These are phyloP conservation scores for Actinia equina DNA, from an alignment of 64 coral and sea anemone genomes.

Conservation along the genomic window DNA sequence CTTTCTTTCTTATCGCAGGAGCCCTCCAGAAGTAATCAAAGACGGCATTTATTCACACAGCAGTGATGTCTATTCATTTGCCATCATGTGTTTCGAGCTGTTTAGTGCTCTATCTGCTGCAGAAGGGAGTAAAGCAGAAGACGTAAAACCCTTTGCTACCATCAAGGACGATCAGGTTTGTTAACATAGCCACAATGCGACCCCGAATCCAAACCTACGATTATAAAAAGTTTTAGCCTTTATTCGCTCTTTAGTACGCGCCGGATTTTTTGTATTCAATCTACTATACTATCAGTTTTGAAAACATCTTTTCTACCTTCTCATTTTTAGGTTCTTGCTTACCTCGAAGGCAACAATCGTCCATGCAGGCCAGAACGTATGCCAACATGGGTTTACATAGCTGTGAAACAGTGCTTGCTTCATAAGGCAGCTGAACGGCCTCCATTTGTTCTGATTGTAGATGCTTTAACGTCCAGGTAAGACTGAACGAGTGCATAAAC, in stretches of 20 bases:
- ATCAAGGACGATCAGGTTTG: background rate
- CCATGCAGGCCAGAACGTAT: conserved; percentile 15
- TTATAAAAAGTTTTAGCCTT: too few species aligned
- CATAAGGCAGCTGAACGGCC: conserved; percentile 47
- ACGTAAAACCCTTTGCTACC: background rate
- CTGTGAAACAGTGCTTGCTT: conserved; percentile 52
- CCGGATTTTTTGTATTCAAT: too few species aligned
- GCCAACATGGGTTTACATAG: conserved; percentile 61
- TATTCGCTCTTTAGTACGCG: too few species aligned
- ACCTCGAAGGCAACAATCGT: conserved; percentile 35
- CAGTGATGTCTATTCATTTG: conserved; percentile 73
- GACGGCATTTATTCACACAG: conserved; percentile 57
- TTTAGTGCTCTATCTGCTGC: conserved; percentile 15
- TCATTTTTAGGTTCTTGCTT: conserved; percentile 42
- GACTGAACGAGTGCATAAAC: too few species aligned
- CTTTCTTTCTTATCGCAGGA: conserved; percentile 31
- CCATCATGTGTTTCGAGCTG: conserved; percentile 57
- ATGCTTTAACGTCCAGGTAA: conserved; percentile 60
- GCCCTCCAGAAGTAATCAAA: conserved; percentile 64
- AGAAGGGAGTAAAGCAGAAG: background rate
- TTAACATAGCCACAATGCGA: background rate
- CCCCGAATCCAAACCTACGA: too few species aligned
- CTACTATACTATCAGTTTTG: background rate
- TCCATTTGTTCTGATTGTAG: conserved; percentile 42
- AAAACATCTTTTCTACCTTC: background rate